phyloP scores from a whole-genome alignment of 2,797 vertebrate genomes.

The Australoheros facetus region DNA sequence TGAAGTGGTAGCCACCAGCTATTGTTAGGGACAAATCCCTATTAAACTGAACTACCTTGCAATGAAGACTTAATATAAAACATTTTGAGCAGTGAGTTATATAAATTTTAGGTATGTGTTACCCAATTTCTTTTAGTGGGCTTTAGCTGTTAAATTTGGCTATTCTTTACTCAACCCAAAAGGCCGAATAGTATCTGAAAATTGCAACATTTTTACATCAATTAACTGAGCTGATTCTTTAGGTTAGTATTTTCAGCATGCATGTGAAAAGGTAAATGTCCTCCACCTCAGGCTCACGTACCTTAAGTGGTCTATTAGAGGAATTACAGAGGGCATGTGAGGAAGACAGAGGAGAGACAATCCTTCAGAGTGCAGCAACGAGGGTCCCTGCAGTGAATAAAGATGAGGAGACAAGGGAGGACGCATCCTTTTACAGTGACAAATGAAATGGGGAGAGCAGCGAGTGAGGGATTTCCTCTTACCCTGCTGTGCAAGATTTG shows the following conservation, averaged over 20 bases:
- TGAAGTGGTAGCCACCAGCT: too few species aligned
- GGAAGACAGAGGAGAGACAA: constrained; percentile 53
- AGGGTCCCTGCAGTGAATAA: constrained; percentile 61
- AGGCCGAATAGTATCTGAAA: background rate
- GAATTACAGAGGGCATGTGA: constrained; percentile 49
- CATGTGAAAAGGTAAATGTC: constrained; percentile 30
- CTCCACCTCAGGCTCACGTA: background rate
- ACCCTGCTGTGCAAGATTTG: constrained; percentile 35
- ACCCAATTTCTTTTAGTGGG: background rate
- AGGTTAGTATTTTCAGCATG: background rate
- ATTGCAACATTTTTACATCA: background rate
- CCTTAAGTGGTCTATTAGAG: constrained; percentile 28
- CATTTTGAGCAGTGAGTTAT: too few species aligned
- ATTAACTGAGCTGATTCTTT: background rate
- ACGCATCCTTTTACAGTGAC: constrained; percentile 51
- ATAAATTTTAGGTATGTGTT: background rate
- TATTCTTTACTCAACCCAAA: background rate
- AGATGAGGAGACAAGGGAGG: constrained; percentile 69
- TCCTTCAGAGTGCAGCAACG: constrained; percentile 58
- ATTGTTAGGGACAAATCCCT: too few species aligned
- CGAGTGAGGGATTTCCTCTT: constrained; percentile 60
- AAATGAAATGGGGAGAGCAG: constrained; percentile 31
- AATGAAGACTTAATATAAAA: too few species aligned
- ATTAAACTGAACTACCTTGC: too few species aligned
- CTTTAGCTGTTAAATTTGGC: background rate